Evolutionary conservation across 2,888 invertebrate genomes (phyloP).

Genomic region (Selenia dentaria): DNA sequence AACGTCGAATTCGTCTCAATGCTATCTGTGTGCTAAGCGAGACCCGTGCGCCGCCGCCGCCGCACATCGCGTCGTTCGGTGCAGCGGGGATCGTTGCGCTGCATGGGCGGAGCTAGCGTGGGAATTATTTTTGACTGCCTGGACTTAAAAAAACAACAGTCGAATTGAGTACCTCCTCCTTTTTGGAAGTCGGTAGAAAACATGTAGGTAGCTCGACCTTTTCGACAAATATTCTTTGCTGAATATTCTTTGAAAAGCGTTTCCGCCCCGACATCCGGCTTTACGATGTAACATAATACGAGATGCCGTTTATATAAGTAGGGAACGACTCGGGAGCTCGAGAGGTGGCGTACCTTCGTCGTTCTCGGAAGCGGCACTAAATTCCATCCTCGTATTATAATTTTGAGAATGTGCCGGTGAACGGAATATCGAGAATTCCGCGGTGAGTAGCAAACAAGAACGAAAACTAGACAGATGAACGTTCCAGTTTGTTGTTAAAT

Average conservation of each 20-base stretch:
- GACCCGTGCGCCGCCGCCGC: no score
- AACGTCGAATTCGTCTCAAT: no score
- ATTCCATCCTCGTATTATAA: conserved; percentile 30
- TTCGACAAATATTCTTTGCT: conserved; percentile 8
- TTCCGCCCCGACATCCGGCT: background rate
- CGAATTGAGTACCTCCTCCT: no score
- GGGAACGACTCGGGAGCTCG: conserved; percentile 3
- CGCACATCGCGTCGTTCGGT: no score
- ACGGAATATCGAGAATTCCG: conserved; percentile 26
- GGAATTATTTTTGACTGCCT: no score
- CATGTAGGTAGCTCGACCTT: no score
- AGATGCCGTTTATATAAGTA: conserved; percentile 18
- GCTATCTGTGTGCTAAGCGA: no score
- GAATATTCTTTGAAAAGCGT: conserved; percentile 9
- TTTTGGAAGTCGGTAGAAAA: no score
- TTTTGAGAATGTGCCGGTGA: conserved; percentile 31
- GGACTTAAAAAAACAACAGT: no score
- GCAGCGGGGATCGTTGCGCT: no score
- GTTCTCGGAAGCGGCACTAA: conserved; percentile 25
- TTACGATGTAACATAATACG: conserved; percentile 17
- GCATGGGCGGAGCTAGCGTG: no score
- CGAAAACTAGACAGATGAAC: conserved; percentile 23
- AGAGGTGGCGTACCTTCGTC: conserved; percentile 10
- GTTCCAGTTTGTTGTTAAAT: no score
- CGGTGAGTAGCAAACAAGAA: conserved; percentile 19